Base-by-base conservation (phyloP, 2,797 vertebrate species). In the Phaenicophaeus curvirostris region DNA sequence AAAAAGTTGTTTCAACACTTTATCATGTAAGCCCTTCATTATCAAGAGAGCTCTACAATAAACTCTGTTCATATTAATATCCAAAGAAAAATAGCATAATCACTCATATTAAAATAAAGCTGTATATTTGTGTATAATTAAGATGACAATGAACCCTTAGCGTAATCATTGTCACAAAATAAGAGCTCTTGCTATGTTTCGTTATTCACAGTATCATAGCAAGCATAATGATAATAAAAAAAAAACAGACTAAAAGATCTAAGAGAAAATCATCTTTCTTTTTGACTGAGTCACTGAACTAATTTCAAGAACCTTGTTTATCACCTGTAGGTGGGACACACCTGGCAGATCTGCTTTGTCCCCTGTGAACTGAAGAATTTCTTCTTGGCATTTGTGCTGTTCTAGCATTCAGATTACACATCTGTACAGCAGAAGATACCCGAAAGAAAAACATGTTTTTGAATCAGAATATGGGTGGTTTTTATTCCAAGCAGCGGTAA, bases 101-200 rank as follows among this genome's bases (percentile, higher is more conserved):
- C 33, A 71, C 35, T 85, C 35, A 53, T 59, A 51, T 41, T 90
- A 41, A 71, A 66, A 75, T 67, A 88, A 86, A 15, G 12, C 67
- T 84, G 9, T 44, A 44, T 74, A n/a, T 59, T 17, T 42, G 28
- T 41, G 31, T 58, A 27, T 53, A 78, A 81, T 50, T 87, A 58
- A 89, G 77, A 72, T 44, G 14, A 65, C 44, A 74, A 90, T 69
- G 37, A 86, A 57, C 39, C 17, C 30, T 90, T 93, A 77, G 9
- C 37, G 15, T 90, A 88, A 94, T 81, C 50, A 78, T 19, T 54
- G 54, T 74, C 17, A 48, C 25, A 86, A 62, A 93, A 81, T 51
- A 89, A 77, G 77, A 86, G 35, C 30, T 75, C 58, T 89, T 87
- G 41, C 31, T 28, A 15, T 81, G 37, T 93, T 86, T 71, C 80